These are phyloP conservation scores for Cygnus atratus DNA, from an alignment of 2,113 vertebrate species.

Conservation along the genomic window DNA sequence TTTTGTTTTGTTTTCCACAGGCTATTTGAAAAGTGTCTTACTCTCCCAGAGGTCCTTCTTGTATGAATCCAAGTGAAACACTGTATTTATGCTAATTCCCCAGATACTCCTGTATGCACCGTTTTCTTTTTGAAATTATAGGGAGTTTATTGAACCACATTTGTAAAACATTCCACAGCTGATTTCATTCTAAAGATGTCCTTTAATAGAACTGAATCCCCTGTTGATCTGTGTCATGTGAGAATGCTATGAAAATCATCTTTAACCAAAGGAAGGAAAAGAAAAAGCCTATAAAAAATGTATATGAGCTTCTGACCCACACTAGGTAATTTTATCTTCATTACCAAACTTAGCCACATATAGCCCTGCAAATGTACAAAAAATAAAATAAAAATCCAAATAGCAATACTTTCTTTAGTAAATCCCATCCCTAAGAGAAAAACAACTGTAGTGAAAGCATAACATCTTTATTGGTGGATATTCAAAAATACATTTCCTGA, in stretches of 20 bases:
- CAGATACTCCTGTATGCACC: slow-evolving; percentile 54
- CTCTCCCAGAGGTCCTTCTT: slow-evolving; percentile 75
- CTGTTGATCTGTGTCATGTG: slow-evolving; percentile 56
- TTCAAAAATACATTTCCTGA: not conserved
- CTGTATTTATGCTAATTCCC: slow-evolving; percentile 76
- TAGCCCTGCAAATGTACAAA: not conserved
- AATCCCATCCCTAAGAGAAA: not conserved
- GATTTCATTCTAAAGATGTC: slow-evolving; percentile 76
- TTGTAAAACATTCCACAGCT: slow-evolving; percentile 80
- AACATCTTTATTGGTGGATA: not conserved
- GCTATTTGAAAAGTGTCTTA: slow-evolving; percentile 73
- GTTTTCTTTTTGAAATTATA: slow-evolving; percentile 77
- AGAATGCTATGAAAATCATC: slow-evolving; percentile 67
- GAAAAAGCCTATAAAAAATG: slow-evolving; percentile 18
- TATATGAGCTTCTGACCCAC: not conserved
- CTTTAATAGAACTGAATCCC: slow-evolving; percentile 70
- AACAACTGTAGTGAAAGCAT: not conserved
- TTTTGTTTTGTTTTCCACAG: slow-evolving; percentile 20
- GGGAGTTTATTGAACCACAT: slow-evolving; percentile 75
- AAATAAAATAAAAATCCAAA: not conserved
- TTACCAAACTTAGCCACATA: slow-evolving; percentile 21
- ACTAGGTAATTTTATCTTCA: not conserved
- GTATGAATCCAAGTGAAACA: slow-evolving; percentile 71
- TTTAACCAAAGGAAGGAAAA: slow-evolving; percentile 47
- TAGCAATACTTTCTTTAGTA: not conserved